Evolutionary conservation across 2,113 vertebrate genomes (phyloP), one percentile per base, ranked within the genome.

Genomic region (Barbus barbus): DNA sequence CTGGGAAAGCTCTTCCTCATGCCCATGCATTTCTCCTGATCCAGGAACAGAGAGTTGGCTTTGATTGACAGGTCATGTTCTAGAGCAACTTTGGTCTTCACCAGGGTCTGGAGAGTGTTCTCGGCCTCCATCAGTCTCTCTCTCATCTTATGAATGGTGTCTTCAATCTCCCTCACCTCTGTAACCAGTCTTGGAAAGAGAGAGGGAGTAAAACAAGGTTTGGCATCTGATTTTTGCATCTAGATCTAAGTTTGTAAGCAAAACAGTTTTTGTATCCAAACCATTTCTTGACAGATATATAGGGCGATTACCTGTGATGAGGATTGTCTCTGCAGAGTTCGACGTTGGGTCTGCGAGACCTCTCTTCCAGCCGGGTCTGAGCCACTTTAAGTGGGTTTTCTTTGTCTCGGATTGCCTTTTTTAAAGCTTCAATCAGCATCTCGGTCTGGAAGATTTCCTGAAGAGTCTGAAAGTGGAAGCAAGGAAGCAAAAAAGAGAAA

Each of bases 21-120:
- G 75, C 96, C 95, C 98, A 99, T 96, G 91, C 97, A 98, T 86
- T 96, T 97, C 80, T 98, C 97, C 92, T 98, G 96, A 89, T 99
- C 97, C 0, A 99, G 93, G 92, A 97, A 99, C 26, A 99, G 94
- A 0, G 96, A 95, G 89, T 97, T 97, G 89, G 96, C 96, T 89
- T 99, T 99, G 91, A 99, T 44, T 0, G 95, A 95, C 71, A 99
- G 93, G 78, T 98, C 96, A 0, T 98, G 94, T 87, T 99, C 96
- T 91, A 99, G 88, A 72, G 93, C 88, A 0, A 95, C 91, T 88
- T 97, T 98, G 83, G 94, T 93, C 84, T 91, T 95, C 22, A 95
- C 94, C 93, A 99, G 92, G 12, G 48, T 91, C 89, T 99, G 97
- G 83, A 99, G 90, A 0, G 89, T 92, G 90, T 94, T 94, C 90